Evolutionary conservation across 2,797 vertebrate species (phyloP).

Genomic region (Fratercula arctica): DNA sequence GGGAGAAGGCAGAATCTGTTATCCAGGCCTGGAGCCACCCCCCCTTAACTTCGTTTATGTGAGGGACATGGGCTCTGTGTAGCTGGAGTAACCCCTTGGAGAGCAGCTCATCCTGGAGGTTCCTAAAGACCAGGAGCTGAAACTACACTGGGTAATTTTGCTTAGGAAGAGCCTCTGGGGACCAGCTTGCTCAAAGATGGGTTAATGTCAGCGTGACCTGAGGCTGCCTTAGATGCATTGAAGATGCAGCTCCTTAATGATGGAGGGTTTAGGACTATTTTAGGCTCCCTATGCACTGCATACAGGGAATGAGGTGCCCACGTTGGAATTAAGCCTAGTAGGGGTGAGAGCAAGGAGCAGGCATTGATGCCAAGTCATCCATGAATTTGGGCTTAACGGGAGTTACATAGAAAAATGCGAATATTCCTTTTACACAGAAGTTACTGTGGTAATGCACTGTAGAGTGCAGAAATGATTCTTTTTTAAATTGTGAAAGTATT

Average conservation of each 20-base stretch:
- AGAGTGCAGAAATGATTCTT: background rate
- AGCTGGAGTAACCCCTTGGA: background rate
- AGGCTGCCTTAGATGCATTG: background rate
- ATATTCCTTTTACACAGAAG: background rate
- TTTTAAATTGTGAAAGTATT: background rate
- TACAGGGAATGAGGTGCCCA: background rate
- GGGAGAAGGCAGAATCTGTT: background rate
- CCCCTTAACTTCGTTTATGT: no score
- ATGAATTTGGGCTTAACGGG: background rate
- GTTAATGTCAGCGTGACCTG: background rate
- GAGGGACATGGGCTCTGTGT: accelerated
- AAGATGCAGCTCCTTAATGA: background rate
- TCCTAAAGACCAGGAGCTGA: background rate
- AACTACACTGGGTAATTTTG: accelerated
- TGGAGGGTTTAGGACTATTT: background rate
- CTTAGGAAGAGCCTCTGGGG: background rate
- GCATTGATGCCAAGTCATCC: background rate
- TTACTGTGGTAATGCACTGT: background rate
- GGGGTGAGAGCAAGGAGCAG: background rate
- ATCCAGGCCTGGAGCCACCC: background rate
- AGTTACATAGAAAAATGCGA: background rate
- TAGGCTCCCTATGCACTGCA: background rate
- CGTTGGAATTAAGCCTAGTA: background rate
- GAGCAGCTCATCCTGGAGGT: background rate
- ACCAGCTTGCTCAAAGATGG: background rate